These are phyloP conservation scores for Amblyjoppa fuscipennis DNA, from an alignment of 2,888 invertebrate genomes.

Conservation along the genomic window DNA sequence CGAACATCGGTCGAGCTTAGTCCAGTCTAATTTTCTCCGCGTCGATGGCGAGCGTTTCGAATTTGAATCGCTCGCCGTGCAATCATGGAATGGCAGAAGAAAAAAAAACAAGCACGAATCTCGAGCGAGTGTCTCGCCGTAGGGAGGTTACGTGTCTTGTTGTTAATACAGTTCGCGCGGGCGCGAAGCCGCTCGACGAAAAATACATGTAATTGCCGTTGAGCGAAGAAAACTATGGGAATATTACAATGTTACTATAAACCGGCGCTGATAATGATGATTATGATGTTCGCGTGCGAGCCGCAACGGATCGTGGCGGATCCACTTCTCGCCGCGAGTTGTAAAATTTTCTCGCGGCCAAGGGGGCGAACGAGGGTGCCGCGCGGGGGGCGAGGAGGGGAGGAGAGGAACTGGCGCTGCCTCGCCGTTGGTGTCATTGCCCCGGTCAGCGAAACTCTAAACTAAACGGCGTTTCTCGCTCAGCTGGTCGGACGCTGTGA, in stretches of 20 bases:
- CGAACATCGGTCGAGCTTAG: no score
- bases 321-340: conserved; percentile 50
- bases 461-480: conserved; percentile 35
- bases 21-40: no score
- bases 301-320: conserved; percentile 34
- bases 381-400: neutral
- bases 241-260: conserved; percentile 35
- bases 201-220: conserved; percentile 31
- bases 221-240: neutral
- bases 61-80: no score
- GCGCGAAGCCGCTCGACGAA: conserved; percentile 27
- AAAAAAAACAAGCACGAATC: neutral
- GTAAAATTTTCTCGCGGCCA: conserved; percentile 40
- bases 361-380: conserved; percentile 8
- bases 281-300: conserved; percentile 52
- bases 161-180: neutral
- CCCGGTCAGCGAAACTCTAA: conserved; percentile 51
- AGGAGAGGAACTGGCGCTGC: conserved; percentile 28
- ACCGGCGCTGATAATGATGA: conserved; percentile 34
- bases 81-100: neutral
- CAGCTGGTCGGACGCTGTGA: conserved; percentile 25
- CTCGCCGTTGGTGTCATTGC: conserved; percentile 51
- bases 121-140: neutral
- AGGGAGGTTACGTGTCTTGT: neutral
- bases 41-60: no score